phyloP scores from a whole-genome alignment of 2,113 vertebrate species.

The Hemibagrus wyckioides region DNA sequence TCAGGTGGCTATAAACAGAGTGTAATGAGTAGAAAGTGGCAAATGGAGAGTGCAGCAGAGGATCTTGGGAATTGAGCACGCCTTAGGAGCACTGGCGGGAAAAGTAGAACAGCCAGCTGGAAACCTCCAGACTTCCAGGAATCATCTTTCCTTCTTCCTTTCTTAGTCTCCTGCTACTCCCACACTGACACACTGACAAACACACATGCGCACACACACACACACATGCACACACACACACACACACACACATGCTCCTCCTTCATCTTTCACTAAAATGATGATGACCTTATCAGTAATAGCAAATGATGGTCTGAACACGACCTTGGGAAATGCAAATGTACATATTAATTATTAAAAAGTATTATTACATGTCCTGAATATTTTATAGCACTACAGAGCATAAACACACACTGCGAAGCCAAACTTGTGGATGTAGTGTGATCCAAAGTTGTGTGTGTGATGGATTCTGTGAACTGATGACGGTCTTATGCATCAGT shows the following conservation, averaged over 20 bases:
- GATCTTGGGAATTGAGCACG: conserved; percentile 19
- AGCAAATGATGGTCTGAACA: conserved; percentile 38
- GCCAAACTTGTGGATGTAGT: background rate
- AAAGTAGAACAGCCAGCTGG: conserved; percentile 27
- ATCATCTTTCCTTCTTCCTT: background rate
- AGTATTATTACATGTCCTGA: conserved; percentile 64
- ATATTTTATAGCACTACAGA: conserved; percentile 63
- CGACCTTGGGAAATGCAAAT: conserved; percentile 63
- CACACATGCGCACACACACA: background rate
- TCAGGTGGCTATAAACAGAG: conserved; percentile 31
- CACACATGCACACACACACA: background rate
- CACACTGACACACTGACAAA: background rate
- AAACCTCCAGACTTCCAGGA: conserved; percentile 24
- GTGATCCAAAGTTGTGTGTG: background rate
- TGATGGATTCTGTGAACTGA: background rate
- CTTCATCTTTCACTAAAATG: conserved; percentile 22
- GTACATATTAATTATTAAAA: conserved; percentile 64
- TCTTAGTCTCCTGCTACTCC: background rate
- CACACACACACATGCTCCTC: background rate
- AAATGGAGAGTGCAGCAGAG: conserved; percentile 5
- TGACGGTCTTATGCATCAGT: background rate
- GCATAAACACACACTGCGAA: conserved; percentile 5
- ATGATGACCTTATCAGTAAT: conserved; percentile 49
- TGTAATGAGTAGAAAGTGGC: conserved; percentile 35
- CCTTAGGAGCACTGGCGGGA: conserved; percentile 10